Percentiles rank a stretch among this genome's conserved stretches.
Conservation (phyloP, 2,888 invertebrate genomes). For the Morpho achilles region DNA sequence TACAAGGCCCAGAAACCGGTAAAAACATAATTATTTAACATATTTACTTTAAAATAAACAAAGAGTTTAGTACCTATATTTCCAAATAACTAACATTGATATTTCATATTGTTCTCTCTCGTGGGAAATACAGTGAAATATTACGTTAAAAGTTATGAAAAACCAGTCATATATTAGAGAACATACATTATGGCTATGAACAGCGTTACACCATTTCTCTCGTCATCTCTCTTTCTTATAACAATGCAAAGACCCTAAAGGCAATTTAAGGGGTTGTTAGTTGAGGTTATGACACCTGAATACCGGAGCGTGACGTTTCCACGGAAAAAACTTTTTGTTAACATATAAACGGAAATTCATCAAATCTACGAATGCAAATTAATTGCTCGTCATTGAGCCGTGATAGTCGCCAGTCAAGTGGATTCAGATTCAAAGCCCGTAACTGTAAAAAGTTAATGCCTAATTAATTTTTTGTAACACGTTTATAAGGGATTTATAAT, state of each 20-base stretch:
- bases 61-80: too few relatives aligned
- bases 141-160: too few relatives aligned
- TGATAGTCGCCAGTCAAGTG: slow-evolving; percentile 1
- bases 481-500: not conserved
- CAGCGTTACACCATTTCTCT: too few relatives aligned
- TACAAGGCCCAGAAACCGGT: too few relatives aligned
- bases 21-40: too few relatives aligned
- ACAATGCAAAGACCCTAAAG: slow-evolving; percentile 26
- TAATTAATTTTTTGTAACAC: not conserved
- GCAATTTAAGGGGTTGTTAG: slow-evolving; percentile 60
- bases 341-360: slow-evolving; percentile 46
- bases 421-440: not conserved
- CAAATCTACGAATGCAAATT: slow-evolving; percentile 40
- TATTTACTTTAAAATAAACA: too few relatives aligned
- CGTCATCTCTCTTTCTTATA: slow-evolving; percentile 4
- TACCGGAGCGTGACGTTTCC: slow-evolving; percentile 40
- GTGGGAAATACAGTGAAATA: too few relatives aligned
- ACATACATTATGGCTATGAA: too few relatives aligned
- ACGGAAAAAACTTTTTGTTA: slow-evolving; percentile 45
- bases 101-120: too few relatives aligned
- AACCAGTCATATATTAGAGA: too few relatives aligned
- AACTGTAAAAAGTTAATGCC: not conserved
- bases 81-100: too few relatives aligned
- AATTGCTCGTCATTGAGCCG: slow-evolving; percentile 42
- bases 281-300: slow-evolving; percentile 42